Evolutionary conservation across 2,113 vertebrate species (phyloP).

Genomic region (Rousettus leschenaultii): DNA sequence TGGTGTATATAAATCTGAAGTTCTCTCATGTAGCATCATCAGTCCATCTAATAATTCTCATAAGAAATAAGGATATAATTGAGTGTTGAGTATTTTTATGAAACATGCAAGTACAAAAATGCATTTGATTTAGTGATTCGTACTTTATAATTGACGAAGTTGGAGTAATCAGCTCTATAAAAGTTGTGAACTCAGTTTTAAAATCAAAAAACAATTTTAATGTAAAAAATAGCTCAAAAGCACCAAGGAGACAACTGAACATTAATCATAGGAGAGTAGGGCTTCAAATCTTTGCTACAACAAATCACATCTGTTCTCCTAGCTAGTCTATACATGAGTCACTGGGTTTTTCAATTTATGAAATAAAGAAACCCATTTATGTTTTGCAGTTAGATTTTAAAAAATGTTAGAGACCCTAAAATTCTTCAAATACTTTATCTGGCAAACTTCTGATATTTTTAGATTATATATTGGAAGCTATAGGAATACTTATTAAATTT

Average conservation of each 20-base stretch:
- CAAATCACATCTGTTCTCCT: constrained; percentile 45
- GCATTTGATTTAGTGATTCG: background rate
- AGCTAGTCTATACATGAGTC: constrained; percentile 24
- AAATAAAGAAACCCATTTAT: constrained; percentile 61
- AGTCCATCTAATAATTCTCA: background rate
- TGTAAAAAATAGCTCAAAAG: constrained; percentile 41
- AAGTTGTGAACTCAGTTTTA: background rate
- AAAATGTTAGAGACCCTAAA: constrained; percentile 40
- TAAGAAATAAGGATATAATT: background rate
- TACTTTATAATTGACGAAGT: background rate
- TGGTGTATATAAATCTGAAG: background rate
- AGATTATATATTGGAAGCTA: constrained; percentile 41
- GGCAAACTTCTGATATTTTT: constrained; percentile 45
- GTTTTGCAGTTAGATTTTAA: constrained; percentile 15
- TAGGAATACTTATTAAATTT: constrained; percentile 56
- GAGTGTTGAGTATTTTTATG: background rate
- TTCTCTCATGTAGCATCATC: background rate
- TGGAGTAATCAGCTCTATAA: background rate
- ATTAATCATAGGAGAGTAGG: constrained; percentile 51
- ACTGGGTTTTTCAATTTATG: constrained; percentile 56
- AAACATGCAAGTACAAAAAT: background rate
- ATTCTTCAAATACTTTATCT: constrained; percentile 23
- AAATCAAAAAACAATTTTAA: background rate
- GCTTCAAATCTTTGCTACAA: constrained; percentile 57
- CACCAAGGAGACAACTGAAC: background rate